Evolutionary conservation across 2,888 invertebrate genomes (phyloP), one percentile per base, ranked within the genome.

Genomic region (Cancer borealis): DNA sequence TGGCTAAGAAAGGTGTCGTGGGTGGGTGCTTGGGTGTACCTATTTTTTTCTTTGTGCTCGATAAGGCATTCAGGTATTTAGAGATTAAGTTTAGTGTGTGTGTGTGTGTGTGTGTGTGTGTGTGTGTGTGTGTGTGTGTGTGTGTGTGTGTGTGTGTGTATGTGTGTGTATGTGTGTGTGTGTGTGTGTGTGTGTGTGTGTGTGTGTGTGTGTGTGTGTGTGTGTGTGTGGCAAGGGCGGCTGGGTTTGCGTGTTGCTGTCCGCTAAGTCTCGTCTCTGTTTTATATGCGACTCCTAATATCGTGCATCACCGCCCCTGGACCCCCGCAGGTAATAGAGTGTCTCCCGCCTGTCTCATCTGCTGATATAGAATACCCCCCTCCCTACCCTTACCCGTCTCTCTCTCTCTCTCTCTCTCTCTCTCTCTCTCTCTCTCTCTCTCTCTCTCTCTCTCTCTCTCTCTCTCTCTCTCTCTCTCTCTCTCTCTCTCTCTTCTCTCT

Each of bases 271-370:
- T 91, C 91, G 30, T n/a, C 73, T 21, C 30, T 91, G 66, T 91
- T 91, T 60, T 60, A 91, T 66, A 73, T 91, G 73, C 91, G 91
- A 73, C 91, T 91, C n/a, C 46, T 73, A 91, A 91, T 91, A 91
- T 91, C 91, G 91, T 91, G 45, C 91, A 91, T 91, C 92, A 54
- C 47, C 87, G 26, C 54, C 39, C 49, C n/a, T 87, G 47, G 39
- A 54, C 47, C 39, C 92, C 49, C 60, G 39, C 88, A 49, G 26
- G 84, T 92, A 92, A 92, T 92, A 54, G 92, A 54, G 39, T 88
- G 92, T 92, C 84, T 54, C 49, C 84, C 54, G 90, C 90, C 60
- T 92, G 88, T 92, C 92, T 92, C 73, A 92, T 92, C 92, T 92
- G 79, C 88, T 92, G 88, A 92, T 87, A 92, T 92, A 92, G 45